A percentile compares a stretch with the other conserved stretches of the same genome.
Evolutionary conservation across 2,797 vertebrate species (phyloP).

Genomic region (Phaenicophaeus curvirostris): DNA sequence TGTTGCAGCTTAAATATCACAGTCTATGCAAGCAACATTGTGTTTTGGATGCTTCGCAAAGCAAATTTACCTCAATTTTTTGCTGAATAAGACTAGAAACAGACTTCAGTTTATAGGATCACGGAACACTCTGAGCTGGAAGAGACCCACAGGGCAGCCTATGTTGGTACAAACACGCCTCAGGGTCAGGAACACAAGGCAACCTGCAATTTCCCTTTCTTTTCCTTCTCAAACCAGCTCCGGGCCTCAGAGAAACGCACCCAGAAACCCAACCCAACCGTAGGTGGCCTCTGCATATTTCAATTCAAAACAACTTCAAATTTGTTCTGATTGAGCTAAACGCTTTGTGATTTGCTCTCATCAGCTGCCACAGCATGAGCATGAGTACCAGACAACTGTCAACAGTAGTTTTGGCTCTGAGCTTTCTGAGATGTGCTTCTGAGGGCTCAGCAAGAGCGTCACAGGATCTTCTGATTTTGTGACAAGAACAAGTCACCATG

Average conservation of each 20-base stretch:
- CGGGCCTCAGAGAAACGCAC: background rate
- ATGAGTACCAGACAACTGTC: background rate
- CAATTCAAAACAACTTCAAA: background rate
- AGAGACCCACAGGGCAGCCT: background rate
- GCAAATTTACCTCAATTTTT: background rate
- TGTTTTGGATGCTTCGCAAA: background rate
- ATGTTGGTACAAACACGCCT: background rate
- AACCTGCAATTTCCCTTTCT: background rate
- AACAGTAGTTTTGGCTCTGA: background rate
- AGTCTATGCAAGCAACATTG: background rate
- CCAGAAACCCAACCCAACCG: background rate
- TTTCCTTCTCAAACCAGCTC: background rate
- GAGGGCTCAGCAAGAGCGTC: background rate
- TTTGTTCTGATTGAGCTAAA: background rate
- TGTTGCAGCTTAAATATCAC: background rate
- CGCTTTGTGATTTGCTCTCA: background rate
- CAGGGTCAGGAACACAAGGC: background rate
- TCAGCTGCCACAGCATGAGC: background rate
- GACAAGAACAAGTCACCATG: background rate
- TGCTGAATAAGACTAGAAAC: background rate
- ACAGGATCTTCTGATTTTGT: background rate
- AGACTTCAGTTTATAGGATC: background rate
- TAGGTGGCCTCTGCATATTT: background rate
- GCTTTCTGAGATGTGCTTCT: accelerated
- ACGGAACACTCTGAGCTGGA: no score